phyloP scores from a whole-genome alignment of 2,888 invertebrate species.

The Drosophila robusta region DNA sequence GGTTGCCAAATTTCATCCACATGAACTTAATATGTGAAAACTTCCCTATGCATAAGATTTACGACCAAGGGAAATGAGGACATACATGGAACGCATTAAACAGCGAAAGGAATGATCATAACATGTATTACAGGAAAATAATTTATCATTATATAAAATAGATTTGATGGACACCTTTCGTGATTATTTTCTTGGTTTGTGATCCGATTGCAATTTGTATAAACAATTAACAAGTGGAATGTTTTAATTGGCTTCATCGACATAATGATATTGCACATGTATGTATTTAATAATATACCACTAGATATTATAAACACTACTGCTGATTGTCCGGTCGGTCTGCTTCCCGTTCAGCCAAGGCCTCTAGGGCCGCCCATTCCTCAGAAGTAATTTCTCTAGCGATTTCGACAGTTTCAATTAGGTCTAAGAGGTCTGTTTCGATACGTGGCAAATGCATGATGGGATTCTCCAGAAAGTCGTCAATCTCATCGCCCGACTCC shows the following conservation, averaged over 20 bases:
- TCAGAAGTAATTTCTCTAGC: background rate
- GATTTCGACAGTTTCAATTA: background rate
- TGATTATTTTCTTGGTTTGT: too few relatives aligned
- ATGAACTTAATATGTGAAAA: too few relatives aligned
- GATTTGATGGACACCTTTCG: too few relatives aligned
- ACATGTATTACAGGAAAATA: too few relatives aligned
- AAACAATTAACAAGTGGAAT: background rate
- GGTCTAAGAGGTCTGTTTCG: background rate
- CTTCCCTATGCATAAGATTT: too few relatives aligned
- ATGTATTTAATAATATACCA: background rate
- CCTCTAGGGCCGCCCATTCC: background rate
- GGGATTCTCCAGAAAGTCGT: background rate
- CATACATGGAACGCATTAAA: too few relatives aligned
- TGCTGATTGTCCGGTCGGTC: background rate
- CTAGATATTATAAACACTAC: background rate
- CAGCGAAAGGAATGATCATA: too few relatives aligned
- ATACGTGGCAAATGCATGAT: background rate
- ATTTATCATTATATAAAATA: too few relatives aligned
- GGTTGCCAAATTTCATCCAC: too few relatives aligned
- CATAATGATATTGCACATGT: background rate
- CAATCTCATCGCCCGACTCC: slow-evolving; percentile 2
- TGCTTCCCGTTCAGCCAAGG: background rate
- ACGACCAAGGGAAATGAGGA: too few relatives aligned
- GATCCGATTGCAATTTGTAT: background rate
- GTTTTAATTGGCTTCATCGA: too few relatives aligned